A percentile compares a stretch with the other conserved stretches of the same genome.
Evolutionary conservation across 2,888 invertebrate genomes (phyloP).

Genomic region (Morpho deidamia): DNA sequence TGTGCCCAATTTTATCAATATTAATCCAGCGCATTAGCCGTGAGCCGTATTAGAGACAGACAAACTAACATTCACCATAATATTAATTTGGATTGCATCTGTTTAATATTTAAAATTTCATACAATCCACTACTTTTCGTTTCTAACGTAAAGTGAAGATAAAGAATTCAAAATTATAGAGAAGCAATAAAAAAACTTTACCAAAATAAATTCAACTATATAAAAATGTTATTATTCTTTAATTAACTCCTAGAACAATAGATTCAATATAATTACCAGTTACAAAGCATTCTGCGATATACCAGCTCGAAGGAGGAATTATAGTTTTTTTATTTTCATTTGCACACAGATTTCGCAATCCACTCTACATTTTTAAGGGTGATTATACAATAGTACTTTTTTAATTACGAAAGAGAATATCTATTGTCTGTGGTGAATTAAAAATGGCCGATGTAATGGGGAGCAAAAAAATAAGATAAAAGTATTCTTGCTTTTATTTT

Average conservation of each 20-base stretch:
- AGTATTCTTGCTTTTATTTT: not conserved
- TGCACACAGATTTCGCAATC: not conserved
- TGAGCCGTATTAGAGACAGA: no score
- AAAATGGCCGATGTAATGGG: slow-evolving; percentile 2
- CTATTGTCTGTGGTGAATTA: slow-evolving; percentile 7
- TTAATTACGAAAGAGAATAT: slow-evolving; percentile 8
- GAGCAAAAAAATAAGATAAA: slow-evolving; percentile 1
- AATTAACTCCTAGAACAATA: not conserved
- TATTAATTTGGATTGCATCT: no score
- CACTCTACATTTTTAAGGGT: slow-evolving; percentile 1
- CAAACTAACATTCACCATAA: no score
- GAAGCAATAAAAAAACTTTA: no score
- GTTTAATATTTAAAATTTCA: no score
- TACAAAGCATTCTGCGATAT: not conserved
- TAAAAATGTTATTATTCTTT: not conserved
- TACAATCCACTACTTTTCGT: no score
- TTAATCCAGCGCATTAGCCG: no score
- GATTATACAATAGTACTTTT: slow-evolving; percentile 1
- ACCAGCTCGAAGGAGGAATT: no score
- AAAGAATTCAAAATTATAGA: no score
- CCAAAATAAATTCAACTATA: no score
- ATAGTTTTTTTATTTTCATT: not conserved
- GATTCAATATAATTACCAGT: not conserved
- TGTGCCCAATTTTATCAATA: no score
- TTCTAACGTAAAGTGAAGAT: no score